These are phyloP conservation scores for Eupithecia abbreviata DNA, from an alignment of 2,888 invertebrate species.

Conservation along the genomic window DNA sequence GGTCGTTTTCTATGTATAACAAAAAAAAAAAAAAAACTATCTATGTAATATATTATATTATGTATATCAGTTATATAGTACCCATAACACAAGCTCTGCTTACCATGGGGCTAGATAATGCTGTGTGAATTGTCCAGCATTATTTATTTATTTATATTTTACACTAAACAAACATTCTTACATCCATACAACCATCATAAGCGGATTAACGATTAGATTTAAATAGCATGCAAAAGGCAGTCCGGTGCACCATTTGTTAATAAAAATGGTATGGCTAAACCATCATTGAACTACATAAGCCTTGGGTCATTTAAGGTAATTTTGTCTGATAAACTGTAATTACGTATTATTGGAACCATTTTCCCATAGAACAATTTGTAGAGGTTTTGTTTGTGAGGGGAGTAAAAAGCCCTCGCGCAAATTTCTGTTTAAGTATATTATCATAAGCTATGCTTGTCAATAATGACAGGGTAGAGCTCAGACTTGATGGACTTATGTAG, in stretches of 20 bases:
- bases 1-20: too few relatives aligned
- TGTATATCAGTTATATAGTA: too few relatives aligned
- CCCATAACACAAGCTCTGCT: too few relatives aligned
- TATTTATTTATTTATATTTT: too few relatives aligned
- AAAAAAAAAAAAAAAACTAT: too few relatives aligned
- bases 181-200: too few relatives aligned
- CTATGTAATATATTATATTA: too few relatives aligned
- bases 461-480: background rate
- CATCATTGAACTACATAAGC: background rate
- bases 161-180: too few relatives aligned
- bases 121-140: too few relatives aligned
- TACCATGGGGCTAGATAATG: too few relatives aligned
- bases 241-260: background rate
- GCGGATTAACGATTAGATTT: too few relatives aligned
- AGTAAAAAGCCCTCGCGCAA: background rate
- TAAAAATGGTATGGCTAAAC: too few relatives aligned
- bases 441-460: background rate
- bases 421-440: constrained; percentile 2
- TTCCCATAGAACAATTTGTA: constrained; percentile 19
- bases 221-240: background rate
- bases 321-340: constrained; percentile 27
- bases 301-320: constrained; percentile 18
- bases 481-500: background rate
- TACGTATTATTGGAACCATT: constrained; percentile 10
- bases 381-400: background rate